A percentile compares a stretch with the other conserved stretches of the same genome.
Conservation (phyloP, 2,113 vertebrate species). For the Phycodurus eques region DNA sequence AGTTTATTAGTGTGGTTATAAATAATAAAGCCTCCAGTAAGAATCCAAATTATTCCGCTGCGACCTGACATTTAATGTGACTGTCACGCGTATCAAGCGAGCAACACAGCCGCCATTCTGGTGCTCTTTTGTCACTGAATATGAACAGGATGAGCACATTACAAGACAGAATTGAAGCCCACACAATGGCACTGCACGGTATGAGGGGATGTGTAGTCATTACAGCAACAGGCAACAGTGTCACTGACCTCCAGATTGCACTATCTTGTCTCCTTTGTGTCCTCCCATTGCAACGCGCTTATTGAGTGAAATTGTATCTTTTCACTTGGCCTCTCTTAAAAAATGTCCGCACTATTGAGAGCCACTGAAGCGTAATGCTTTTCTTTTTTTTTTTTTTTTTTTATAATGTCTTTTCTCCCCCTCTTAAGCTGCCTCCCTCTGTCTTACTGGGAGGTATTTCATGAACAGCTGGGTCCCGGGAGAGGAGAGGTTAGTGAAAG, state of each 20-base stretch:
- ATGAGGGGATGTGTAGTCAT: conserved; percentile 94
- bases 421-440: conserved; percentile 52
- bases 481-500: conserved; percentile 75
- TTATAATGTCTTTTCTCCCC: conserved; percentile 40
- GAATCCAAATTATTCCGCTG: conserved; percentile 5
- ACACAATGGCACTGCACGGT: conserved; percentile 11
- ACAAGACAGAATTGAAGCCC: background rate
- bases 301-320: conserved; percentile 86
- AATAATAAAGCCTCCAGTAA: background rate
- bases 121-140: background rate
- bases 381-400: conserved; percentile 64
- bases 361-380: conserved; percentile 86
- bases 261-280: conserved; percentile 96
- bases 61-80: conserved; percentile 49
- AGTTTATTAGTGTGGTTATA: background rate
- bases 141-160: background rate
- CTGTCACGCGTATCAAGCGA: conserved; percentile 19
- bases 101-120: background rate
- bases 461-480: conserved; percentile 91
- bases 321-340: conserved; percentile 78
- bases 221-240: conserved; percentile 81
- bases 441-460: conserved; percentile 81
- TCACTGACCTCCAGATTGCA: conserved; percentile 91
- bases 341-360: conserved; percentile 85
- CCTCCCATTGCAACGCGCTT: conserved; percentile 72